Evolutionary conservation across 2,888 invertebrate genomes (phyloP).

Genomic region (Diadegma fenestrale): DNA sequence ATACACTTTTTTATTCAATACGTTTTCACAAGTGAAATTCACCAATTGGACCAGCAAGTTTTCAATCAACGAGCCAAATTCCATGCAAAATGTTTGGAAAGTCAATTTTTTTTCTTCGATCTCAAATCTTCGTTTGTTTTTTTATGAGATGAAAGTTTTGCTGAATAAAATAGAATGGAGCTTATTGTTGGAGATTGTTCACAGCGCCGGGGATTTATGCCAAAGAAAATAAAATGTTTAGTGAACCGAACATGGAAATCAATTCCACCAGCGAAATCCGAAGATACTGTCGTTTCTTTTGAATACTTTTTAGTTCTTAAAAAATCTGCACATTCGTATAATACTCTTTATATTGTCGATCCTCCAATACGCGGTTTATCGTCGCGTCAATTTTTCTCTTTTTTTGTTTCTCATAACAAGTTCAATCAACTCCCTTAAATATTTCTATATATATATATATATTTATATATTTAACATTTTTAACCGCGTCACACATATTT

Average conservation of each 20-base stretch:
- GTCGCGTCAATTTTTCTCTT: conserved; percentile 14
- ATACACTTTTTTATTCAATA: neutral
- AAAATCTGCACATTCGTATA: conserved; percentile 1
- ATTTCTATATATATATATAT: conserved; percentile 12
- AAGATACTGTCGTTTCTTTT: neutral
- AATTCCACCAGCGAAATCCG: neutral
- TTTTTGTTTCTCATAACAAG: conserved; percentile 30
- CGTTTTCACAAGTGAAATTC: neutral
- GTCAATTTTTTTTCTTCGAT: neutral
- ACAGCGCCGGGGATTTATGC: neutral
- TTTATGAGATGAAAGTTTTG: neutral
- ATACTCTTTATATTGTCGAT: conserved; percentile 49
- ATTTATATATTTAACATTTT: conserved; percentile 16
- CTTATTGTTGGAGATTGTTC: neutral
- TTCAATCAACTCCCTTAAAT: conserved; percentile 45
- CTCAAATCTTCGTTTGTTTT: neutral
- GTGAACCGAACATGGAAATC: neutral
- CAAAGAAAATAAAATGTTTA: neutral
- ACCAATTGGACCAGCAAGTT: neutral
- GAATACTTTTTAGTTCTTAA: neutral
- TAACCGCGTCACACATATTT: conserved; percentile 35
- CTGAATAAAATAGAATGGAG: neutral
- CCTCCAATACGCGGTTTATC: conserved; percentile 31
- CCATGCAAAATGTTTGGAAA: neutral
- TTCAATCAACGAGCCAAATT: neutral